These are phyloP conservation scores for Pampus argenteus DNA, from an alignment of 2,797 vertebrate genomes.

Conservation along the genomic window DNA sequence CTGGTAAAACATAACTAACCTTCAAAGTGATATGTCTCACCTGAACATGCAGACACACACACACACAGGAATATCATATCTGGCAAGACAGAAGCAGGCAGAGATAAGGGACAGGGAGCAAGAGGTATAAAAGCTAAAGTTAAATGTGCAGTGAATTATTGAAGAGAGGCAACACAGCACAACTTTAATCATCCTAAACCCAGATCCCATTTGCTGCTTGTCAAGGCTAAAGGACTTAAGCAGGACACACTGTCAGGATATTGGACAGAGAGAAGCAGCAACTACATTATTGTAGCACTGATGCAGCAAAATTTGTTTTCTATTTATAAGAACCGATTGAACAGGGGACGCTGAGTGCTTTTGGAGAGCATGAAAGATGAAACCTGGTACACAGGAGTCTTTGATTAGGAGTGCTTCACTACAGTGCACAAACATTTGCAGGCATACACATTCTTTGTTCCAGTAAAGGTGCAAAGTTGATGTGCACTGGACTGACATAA, in stretches of 20 bases:
- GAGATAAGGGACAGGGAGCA: constrained; percentile 38
- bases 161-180: constrained; percentile 62
- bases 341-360: constrained; percentile 51
- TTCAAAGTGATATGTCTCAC: constrained; percentile 30
- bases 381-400: constrained; percentile 48
- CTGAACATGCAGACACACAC: constrained; percentile 33
- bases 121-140: constrained; percentile 54
- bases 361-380: constrained; percentile 57
- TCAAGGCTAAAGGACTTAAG: constrained; percentile 68
- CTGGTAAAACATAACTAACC: constrained; percentile 48
- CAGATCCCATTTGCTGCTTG: constrained; percentile 62
- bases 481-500: constrained; percentile 52
- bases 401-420: constrained; percentile 56
- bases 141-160: constrained; percentile 77
- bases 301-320: constrained; percentile 68
- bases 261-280: constrained; percentile 48
- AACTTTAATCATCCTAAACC: constrained; percentile 64
- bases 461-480: constrained; percentile 47
- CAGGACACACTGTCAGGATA: constrained; percentile 62
- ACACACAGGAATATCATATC: constrained; percentile 25
- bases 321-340: constrained; percentile 47
- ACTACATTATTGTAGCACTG: constrained; percentile 54
- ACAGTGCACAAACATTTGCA: constrained; percentile 8
- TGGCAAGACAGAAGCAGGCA: constrained; percentile 24
- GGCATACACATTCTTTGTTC: constrained; percentile 23